Base-by-base conservation (phyloP, 2,888 invertebrate species). In the Scrobipalpa atriplicella region DNA sequence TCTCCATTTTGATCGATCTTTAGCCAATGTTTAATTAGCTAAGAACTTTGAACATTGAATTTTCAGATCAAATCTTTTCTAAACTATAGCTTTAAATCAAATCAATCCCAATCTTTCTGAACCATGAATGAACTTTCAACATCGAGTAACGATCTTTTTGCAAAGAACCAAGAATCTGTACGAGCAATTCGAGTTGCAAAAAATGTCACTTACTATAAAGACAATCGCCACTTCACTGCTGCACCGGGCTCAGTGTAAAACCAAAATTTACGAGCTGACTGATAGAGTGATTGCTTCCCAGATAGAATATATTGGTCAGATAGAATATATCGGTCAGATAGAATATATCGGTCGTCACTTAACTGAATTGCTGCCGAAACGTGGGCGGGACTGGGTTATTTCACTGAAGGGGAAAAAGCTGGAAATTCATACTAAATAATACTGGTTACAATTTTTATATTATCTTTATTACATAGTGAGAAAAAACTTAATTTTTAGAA, bases 211-310 rank as follows among this genome's bases (percentile, higher is more conserved):
- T 47, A n/a, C 47, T n/a, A 1, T n/a, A 16, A 43, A 43, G 11
- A 43, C 47, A 47, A 5, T 21, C 11, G 10, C n/a, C n/a, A 47
- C 54, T 56, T 54, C 21, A 56, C 21, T 29, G 21, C 19, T 56
- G 54, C 54, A 56, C 54, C 13, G 66, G 54, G 64, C 67, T 72
- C 72, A 74, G 67, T 72, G 75, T 78, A 76, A 78, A 83, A 77
- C 76, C 80, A 76, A 73, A 80, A 85, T 85, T 85, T 84, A 84
- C 82, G 72, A 75, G 70, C 73, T 70, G 73, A 7, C 29, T 62
- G 73, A 75, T 72, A 68, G 78, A 77, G 75, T 78, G 80, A 79
- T 78, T 78, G 77, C 69, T 41, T 58, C 18, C 62, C 41, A 60
- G n/a, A 60, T 29, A n/a, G n/a, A n/a, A n/a, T n/a, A n/a, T n/a